phyloP scores from a whole-genome alignment of 2,888 invertebrate species.

The Eupithecia subfuscata region DNA sequence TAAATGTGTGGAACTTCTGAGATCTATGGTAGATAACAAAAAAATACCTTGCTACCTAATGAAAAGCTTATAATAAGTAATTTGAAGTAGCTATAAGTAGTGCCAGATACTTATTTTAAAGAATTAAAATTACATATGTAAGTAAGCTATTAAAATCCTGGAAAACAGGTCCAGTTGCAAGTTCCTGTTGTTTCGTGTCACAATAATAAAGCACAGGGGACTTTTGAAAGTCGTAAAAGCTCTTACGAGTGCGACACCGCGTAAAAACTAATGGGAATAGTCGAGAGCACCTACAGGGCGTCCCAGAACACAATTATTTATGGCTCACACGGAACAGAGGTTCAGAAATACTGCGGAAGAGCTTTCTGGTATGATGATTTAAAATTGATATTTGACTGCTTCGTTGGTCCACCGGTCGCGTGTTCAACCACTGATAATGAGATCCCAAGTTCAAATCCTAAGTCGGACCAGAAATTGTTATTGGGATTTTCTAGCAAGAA shows the following conservation, averaged over 20 bases:
- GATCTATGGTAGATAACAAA: too few relatives aligned
- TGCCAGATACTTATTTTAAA: too few relatives aligned
- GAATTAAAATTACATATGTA: too few relatives aligned
- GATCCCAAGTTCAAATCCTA: too few relatives aligned
- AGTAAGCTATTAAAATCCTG: neutral
- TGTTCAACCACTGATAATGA: neutral
- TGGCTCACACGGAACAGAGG: neutral
- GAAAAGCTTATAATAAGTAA: too few relatives aligned
- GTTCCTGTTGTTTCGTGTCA: slow-evolving; percentile 5
- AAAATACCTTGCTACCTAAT: too few relatives aligned
- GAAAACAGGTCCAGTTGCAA: neutral
- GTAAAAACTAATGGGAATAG: slow-evolving; percentile 25
- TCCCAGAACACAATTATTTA: slow-evolving; percentile 7
- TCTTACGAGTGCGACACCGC: slow-evolving; percentile 26
- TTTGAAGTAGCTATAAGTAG: too few relatives aligned
- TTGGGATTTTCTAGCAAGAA: too few relatives aligned
- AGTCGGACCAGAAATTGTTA: too few relatives aligned
- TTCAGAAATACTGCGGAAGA: neutral
- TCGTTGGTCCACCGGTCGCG: neutral
- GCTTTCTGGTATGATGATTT: neutral
- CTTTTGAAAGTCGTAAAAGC: slow-evolving; percentile 28
- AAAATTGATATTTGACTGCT: neutral
- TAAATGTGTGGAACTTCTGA: too few relatives aligned
- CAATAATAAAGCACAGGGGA: slow-evolving; percentile 14
- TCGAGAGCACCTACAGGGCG: slow-evolving; percentile 11